Evolutionary conservation across 92 coral and sea anemone species (phyloP).

Genomic region (Plumapathes pennacea): DNA sequence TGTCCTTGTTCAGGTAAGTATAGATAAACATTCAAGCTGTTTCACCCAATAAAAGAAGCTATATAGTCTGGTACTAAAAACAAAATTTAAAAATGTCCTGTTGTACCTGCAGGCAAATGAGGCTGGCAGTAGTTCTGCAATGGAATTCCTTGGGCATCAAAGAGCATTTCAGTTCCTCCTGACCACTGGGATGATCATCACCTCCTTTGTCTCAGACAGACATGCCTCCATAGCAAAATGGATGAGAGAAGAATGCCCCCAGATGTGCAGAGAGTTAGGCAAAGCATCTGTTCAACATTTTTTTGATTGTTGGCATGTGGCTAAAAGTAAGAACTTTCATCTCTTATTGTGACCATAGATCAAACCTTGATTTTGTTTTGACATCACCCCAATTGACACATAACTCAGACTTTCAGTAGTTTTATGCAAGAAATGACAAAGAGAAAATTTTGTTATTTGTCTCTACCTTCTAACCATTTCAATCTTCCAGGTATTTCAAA

Average conservation of each 20-base stretch:
- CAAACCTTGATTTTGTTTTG: too few relatives aligned
- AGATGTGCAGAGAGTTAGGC: conserved; percentile 1
- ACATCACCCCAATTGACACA: too few relatives aligned
- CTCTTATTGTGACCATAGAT: too few relatives aligned
- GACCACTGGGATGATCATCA: conserved; percentile 32
- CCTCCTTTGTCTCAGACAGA: conserved; percentile 30
- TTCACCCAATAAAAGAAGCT: too few relatives aligned
- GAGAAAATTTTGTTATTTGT: too few relatives aligned
- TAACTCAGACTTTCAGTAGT: too few relatives aligned
- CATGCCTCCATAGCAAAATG: conserved; percentile 33
- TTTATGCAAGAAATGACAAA: too few relatives aligned
- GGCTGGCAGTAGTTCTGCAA: conserved; percentile 51
- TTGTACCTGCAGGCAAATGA: conserved; percentile 39
- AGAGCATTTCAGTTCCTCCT: conserved; percentile 19
- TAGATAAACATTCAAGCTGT: not conserved
- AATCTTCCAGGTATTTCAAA: too few relatives aligned
- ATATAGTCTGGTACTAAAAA: not conserved
- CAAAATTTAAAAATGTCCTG: not conserved
- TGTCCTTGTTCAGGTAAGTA: conserved; percentile 33
- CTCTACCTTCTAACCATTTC: too few relatives aligned
- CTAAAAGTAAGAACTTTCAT: conserved; percentile 37
- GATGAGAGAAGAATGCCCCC: conserved; percentile 41
- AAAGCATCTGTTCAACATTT: conserved; percentile 5
- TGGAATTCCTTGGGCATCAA: conserved; percentile 44
- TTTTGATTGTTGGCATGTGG: conserved; percentile 41